Base-by-base conservation (phyloP, 1,140 invertebrate species). In the Cotesia vestalis region DNA sequence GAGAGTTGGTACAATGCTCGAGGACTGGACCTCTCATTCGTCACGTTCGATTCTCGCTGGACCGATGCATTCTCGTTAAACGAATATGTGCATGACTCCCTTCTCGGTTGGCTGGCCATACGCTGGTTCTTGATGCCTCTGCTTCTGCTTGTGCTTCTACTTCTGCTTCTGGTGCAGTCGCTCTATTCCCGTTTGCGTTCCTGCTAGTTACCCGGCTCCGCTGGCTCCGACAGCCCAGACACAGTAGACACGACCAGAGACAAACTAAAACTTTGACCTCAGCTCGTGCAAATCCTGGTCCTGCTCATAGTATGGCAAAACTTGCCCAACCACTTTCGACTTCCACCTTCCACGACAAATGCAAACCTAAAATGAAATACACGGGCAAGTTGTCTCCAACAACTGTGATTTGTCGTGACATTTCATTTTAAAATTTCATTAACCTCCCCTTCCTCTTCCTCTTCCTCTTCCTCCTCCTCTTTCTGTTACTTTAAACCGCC, bases 31-130 rank as follows among this genome's bases (percentile, higher is more conserved):
- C 17, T 40, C 51, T 36, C 59, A 69, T 69, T 69, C 68, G 68
- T 69, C 68, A 69, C 68, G 68, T 69, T 69, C 68, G 68, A 69
- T 69, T 69, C 68, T 69, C 68, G 17, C 57, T 69, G 68, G 68
- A 60, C 68, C 59, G 17, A 69, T 69, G 68, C 59, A 69, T 69
- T 38, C 68, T 69, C 68, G 68, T 62, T 69, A 61, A 69, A 69
- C 57, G 53, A 69, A 69, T 69, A 60, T 60, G 67, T 57, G 55
- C 55, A 36, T 69, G 59, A 69, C 59, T 69, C 59, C 38, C 36
- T 36, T n/a, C 12, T 53, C 60, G 60, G 12, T 36, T 62, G 14
- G 57, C 9, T 59, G 57, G 14, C 9, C 5, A 4, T 27, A 17
- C 27, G 53, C 17, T n/a, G 17, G 36, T n/a, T 61, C 46, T 6